A percentile compares a stretch with the other conserved stretches of the same genome.
Conservation (phyloP, 2,888 invertebrate species). For the Chrysodeixis includens region DNA sequence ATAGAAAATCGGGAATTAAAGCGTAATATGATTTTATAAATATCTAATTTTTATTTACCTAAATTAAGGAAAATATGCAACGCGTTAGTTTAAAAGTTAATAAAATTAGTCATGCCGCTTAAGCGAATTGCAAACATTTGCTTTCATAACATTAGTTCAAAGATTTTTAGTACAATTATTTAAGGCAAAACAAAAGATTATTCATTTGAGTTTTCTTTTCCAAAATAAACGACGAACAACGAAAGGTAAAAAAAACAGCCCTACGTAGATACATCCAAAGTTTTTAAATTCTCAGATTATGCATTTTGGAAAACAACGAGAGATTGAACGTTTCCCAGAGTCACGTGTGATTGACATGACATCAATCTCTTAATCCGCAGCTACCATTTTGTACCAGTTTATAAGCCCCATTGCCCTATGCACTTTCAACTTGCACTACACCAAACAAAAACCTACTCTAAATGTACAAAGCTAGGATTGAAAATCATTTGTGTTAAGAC, state of each 20-base stretch:
- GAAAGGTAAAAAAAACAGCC: background rate
- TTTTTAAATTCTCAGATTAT: background rate
- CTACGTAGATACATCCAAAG: background rate
- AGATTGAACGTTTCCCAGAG: conserved; percentile 58
- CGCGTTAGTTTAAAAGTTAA: too few relatives aligned
- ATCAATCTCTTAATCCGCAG: conserved; percentile 76
- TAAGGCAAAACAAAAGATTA: too few relatives aligned
- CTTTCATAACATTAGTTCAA: too few relatives aligned
- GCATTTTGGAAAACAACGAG: conserved; percentile 15
- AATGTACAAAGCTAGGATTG: background rate
- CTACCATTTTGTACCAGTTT: conserved; percentile 53
- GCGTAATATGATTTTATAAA: too few relatives aligned
- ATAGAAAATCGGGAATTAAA: too few relatives aligned
- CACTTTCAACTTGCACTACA: conserved; percentile 35
- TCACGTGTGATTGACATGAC: conserved; percentile 64
- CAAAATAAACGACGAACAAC: too few relatives aligned
- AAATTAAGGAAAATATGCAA: too few relatives aligned
- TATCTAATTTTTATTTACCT: too few relatives aligned
- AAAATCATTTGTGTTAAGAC: conserved; percentile 9
- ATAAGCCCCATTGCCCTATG: conserved; percentile 53
- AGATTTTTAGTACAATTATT: too few relatives aligned
- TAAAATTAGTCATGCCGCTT: too few relatives aligned
- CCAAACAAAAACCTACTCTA: conserved; percentile 19
- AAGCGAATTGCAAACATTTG: too few relatives aligned
- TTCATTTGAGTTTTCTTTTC: too few relatives aligned